Evolutionary conservation across 2,888 invertebrate genomes (phyloP).

Genomic region (Papilio elwesi): DNA sequence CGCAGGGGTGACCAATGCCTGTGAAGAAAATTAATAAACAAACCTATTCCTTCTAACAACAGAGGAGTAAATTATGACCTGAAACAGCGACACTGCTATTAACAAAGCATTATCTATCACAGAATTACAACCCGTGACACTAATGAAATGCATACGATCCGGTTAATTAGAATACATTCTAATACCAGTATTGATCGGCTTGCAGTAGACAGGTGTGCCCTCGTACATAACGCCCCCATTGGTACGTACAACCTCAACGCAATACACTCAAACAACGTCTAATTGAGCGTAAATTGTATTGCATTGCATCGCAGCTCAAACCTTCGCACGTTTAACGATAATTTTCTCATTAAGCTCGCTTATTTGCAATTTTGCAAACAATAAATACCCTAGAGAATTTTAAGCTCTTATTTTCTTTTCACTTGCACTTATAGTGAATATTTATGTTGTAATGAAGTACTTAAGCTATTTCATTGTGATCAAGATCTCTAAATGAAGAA

Average conservation of each 20-base stretch:
- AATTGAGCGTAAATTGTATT: conserved; percentile 48
- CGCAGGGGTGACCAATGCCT: too few relatives aligned
- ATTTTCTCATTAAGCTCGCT: conserved; percentile 35
- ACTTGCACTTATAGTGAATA: conserved; percentile 24
- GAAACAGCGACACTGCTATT: too few relatives aligned
- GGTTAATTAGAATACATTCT: conserved; percentile 30
- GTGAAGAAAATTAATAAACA: too few relatives aligned
- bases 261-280: conserved; percentile 40
- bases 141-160: conserved; percentile 24
- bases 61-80: too few relatives aligned
- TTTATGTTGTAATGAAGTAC: conserved; percentile 27
- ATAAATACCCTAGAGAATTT: conserved; percentile 30
- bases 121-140: neutral
- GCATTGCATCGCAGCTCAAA: conserved; percentile 27
- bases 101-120: neutral
- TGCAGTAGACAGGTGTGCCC: conserved; percentile 14
- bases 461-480: conserved; percentile 21
- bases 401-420: conserved; percentile 22
- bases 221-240: conserved; percentile 21
- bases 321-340: conserved; percentile 34
- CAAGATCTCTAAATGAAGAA: neutral
- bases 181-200: conserved; percentile 16
- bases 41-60: too few relatives aligned
- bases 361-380: conserved; percentile 30
- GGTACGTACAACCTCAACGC: neutral